Percentiles rank a stretch among this genome's conserved stretches.
phyloP scores from a whole-genome alignment of 2,113 vertebrate genomes.

The Lophius piscatorius region DNA sequence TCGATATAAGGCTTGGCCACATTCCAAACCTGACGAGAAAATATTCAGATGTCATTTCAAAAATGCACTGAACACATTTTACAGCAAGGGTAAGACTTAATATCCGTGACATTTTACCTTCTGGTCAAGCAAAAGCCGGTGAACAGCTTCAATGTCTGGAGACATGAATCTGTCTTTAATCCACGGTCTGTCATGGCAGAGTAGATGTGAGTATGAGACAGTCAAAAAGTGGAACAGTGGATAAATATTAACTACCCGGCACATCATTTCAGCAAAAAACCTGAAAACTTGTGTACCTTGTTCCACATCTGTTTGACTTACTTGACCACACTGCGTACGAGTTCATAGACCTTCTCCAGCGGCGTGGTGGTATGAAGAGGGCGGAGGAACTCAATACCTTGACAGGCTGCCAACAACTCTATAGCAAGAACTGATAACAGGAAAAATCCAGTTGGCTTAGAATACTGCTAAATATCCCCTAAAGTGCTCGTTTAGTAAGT shows the following conservation, averaged over 20 bases:
- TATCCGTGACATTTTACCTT: slow-evolving; percentile 78
- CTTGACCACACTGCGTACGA: slow-evolving; percentile 95
- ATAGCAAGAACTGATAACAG: slow-evolving; percentile 88
- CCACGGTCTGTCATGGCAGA: slow-evolving; percentile 86
- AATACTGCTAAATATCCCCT: too few species aligned
- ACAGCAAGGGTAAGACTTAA: background rate
- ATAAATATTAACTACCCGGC: slow-evolving; percentile 70
- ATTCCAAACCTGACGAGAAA: slow-evolving; percentile 87
- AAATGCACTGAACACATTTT: background rate
- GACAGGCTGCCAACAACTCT: slow-evolving; percentile 94
- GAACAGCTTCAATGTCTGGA: slow-evolving; percentile 92
- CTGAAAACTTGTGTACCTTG: slow-evolving; percentile 50
- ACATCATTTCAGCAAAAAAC: slow-evolving; percentile 53
- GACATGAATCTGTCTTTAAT: slow-evolving; percentile 98
- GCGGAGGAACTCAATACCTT: slow-evolving; percentile 98
- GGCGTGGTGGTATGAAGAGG: slow-evolving; percentile 95
- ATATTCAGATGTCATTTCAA: background rate
- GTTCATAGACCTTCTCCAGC: slow-evolving; percentile 97
- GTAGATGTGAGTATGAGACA: background rate
- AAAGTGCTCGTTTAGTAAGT: too few species aligned
- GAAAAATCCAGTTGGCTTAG: background rate
- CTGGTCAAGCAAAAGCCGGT: slow-evolving; percentile 90
- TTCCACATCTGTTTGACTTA: slow-evolving; percentile 80
- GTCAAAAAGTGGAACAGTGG: slow-evolving; percentile 29
- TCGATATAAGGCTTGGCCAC: slow-evolving; percentile 95